Conservation (phyloP, 2,113 vertebrate genomes). For the Ibidorhyncha struthersii region DNA sequence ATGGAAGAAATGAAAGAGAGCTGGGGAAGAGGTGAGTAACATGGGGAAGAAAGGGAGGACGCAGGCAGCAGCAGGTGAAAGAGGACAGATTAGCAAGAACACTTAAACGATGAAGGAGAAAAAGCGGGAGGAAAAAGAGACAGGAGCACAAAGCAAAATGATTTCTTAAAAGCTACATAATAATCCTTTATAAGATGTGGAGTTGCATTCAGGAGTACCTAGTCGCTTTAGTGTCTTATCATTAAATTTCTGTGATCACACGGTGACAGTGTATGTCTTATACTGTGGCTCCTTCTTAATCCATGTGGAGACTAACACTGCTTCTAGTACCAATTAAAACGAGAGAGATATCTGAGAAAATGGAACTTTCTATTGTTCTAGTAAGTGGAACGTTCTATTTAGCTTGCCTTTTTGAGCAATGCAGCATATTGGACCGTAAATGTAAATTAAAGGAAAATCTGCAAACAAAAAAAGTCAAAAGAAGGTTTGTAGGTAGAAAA, state of each 20-base stretch:
- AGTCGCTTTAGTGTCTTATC: background rate
- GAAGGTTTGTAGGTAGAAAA: background rate
- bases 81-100: background rate
- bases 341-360: background rate
- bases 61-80: background rate
- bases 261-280: fast-evolving
- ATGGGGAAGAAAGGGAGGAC: background rate
- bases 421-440: background rate
- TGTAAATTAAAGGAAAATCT: background rate
- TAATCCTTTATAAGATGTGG: background rate
- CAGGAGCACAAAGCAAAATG: background rate
- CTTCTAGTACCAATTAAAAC: background rate
- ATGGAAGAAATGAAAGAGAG: background rate
- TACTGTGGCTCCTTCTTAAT: background rate
- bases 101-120: background rate
- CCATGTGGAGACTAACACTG: background rate
- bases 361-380: background rate
- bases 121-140: background rate
- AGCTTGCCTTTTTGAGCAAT: background rate
- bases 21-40: background rate
- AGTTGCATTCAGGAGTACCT: background rate
- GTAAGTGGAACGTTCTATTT: background rate
- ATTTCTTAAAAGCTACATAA: background rate
- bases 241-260: background rate
- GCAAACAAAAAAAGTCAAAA: background rate